Evolutionary conservation across 1,140 invertebrate species (phyloP).

Genomic region (Diorhabda elongata): DNA sequence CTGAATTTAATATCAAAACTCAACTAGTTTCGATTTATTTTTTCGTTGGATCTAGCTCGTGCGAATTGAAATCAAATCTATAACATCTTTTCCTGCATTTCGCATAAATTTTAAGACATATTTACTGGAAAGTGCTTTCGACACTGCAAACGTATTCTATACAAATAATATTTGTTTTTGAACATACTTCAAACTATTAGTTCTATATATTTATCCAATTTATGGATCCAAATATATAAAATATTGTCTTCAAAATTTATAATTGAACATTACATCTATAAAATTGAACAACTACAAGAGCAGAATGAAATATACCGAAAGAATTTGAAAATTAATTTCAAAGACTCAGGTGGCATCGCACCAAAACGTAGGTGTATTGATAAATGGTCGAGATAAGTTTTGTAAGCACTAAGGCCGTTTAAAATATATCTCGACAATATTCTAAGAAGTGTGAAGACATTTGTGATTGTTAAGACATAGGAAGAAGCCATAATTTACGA

Average conservation of each 20-base stretch:
- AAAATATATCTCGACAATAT: conserved; percentile 28
- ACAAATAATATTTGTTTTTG: neutral
- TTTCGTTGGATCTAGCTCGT: no score
- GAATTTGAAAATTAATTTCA: conserved; percentile 38
- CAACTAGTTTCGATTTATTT: no score
- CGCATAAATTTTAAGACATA: no score
- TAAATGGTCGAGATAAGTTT: conserved; percentile 34
- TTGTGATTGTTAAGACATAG: conserved; percentile 17
- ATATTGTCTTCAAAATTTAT: no score
- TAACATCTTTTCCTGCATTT: no score
- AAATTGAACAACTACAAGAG: conserved; percentile 13
- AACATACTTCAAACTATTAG: neutral
- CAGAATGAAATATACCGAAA: conserved; percentile 28
- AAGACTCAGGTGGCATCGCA: conserved; percentile 24
- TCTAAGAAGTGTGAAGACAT: neutral
- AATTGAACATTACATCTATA: neutral
- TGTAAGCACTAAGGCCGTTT: conserved; percentile 21
- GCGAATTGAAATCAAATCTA: no score
- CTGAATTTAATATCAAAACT: no score
- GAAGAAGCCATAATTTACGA: conserved; percentile 3
- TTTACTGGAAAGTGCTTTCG: no score
- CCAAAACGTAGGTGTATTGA: conserved; percentile 32
- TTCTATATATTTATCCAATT: neutral
- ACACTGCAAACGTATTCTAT: neutral
- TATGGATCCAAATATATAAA: neutral